Base-by-base conservation (phyloP, 2,113 vertebrate species). In the Vanacampus margaritifer region DNA sequence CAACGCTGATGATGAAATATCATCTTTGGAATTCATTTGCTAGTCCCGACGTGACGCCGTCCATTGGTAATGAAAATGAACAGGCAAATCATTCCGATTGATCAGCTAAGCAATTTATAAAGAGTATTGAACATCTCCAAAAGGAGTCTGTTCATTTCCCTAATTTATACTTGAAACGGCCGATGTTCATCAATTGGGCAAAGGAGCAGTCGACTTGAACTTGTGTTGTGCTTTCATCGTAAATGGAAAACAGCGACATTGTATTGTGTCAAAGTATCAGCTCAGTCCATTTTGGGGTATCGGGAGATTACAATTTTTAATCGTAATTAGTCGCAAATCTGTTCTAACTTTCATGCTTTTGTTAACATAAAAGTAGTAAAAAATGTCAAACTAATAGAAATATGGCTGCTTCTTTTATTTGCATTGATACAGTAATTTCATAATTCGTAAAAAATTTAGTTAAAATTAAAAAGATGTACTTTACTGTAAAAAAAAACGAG, bases 21-120 rank as follows among this genome's bases (percentile, higher is more conserved):
- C 76, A 82, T 90, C 84, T 76, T 88, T 76, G 46, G 73, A 88
- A 91, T 88, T 84, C 88, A 90, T 88, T 84, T 88, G 81, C 76
- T 53, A 2, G 28, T 32, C 74, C 59, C 72, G 66, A 75, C 81
- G 72, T 80, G 81, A 82, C 76, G 71, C 75, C 68, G 73, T 72
- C 79, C 80, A 78, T 82, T 83, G 76, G 83, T 85, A 84, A 91
- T 87, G 82, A 80, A 85, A 88, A 86, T 79, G 78, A 89, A 91
- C 80, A 75, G 82, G 76, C 72, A 74, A 84, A 89, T 88, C 74
- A 78, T 84, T 81, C 56, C 73, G 74, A 86, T 77, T 85, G 88
- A 92, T 91, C 80, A 73, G 63, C 69, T 74, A 69, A 69, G 78
- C 79, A 63, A 72, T 75, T 48, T 39, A 64, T 74, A 64, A 56